phyloP scores from a whole-genome alignment of 2,113 vertebrate genomes.

The Oryzias javanicus region DNA sequence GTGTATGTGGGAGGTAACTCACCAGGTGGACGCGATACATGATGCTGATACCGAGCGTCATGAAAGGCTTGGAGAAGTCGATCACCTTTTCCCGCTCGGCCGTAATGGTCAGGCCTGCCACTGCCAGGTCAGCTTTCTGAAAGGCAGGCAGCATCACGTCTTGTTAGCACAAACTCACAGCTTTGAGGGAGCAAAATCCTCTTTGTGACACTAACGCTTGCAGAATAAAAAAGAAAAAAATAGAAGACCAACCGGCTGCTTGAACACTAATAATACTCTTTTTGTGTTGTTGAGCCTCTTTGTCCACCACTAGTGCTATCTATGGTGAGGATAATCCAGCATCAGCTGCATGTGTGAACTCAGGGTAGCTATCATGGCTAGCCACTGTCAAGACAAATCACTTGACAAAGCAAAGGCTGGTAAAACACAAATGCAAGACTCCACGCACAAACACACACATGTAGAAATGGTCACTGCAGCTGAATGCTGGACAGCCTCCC shows the following conservation, averaged over 20 bases:
- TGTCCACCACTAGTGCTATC: slow-evolving; percentile 41
- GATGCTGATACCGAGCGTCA: slow-evolving; percentile 98
- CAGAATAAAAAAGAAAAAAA: slow-evolving; percentile 27
- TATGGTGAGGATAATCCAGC: slow-evolving; percentile 47
- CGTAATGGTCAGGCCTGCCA: slow-evolving; percentile 94
- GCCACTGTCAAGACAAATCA: slow-evolving; percentile 59
- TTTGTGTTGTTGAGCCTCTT: slow-evolving; percentile 34
- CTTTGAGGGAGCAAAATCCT: not conserved
- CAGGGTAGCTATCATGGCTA: slow-evolving; percentile 22
- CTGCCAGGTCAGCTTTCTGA: slow-evolving; percentile 95
- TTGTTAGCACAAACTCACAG: slow-evolving; percentile 3
- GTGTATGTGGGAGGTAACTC: slow-evolving; percentile 65
- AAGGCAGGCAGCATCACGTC: slow-evolving; percentile 31
- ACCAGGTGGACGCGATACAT: slow-evolving; percentile 98
- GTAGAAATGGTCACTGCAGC: slow-evolving; percentile 42
- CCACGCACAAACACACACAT: slow-evolving; percentile 11
- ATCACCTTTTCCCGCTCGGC: slow-evolving; percentile 97
- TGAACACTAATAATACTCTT: slow-evolving; percentile 36
- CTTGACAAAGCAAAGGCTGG: slow-evolving; percentile 46
- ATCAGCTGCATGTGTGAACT: slow-evolving; percentile 20
- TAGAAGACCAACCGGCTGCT: slow-evolving; percentile 5
- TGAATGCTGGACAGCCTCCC: slow-evolving; percentile 41
- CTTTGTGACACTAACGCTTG: slow-evolving; percentile 17
- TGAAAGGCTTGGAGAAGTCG: slow-evolving; percentile 98
- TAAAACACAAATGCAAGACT: slow-evolving; percentile 35